These are phyloP conservation scores for Drosophila rellima DNA, from an alignment of 2,888 invertebrate genomes.

Conservation along the genomic window DNA sequence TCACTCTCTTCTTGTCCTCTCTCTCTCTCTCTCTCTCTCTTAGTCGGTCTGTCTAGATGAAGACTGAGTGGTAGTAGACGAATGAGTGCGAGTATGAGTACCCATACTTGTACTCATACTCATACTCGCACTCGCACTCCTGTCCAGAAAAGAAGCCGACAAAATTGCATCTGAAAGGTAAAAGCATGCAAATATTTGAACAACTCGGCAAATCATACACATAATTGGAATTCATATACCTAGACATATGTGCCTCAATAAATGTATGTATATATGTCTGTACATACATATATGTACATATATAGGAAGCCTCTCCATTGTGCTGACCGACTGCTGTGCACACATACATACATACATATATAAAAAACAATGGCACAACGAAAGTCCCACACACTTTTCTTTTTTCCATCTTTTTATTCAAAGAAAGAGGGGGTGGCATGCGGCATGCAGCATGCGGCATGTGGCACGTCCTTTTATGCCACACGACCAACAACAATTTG, in stretches of 20 bases:
- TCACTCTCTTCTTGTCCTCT: neutral
- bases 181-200: slow-evolving; percentile 71
- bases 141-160: slow-evolving; percentile 65
- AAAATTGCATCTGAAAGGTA: slow-evolving; percentile 75
- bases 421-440: neutral
- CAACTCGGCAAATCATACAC: slow-evolving; percentile 74
- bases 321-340: slow-evolving; percentile 58
- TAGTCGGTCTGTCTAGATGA: neutral
- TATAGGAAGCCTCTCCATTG: slow-evolving; percentile 43
- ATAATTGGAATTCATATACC: slow-evolving; percentile 68
- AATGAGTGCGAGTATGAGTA: neutral
- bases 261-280: slow-evolving; percentile 3
- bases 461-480: slow-evolving; percentile 48
- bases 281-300: slow-evolving; percentile 2
- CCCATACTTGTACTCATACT: too few species aligned
- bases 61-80: neutral
- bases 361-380: slow-evolving; percentile 69
- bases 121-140: slow-evolving; percentile 1
- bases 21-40: neutral
- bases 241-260: slow-evolving; percentile 1
- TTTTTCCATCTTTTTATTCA: slow-evolving; percentile 43
- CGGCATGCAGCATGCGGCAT: slow-evolving; percentile 21
- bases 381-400: slow-evolving; percentile 40
- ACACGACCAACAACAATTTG: slow-evolving; percentile 65
- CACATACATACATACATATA: slow-evolving; percentile 4